Conservation (phyloP, 2,888 invertebrate genomes). For the Mellilla xanthometata region DNA sequence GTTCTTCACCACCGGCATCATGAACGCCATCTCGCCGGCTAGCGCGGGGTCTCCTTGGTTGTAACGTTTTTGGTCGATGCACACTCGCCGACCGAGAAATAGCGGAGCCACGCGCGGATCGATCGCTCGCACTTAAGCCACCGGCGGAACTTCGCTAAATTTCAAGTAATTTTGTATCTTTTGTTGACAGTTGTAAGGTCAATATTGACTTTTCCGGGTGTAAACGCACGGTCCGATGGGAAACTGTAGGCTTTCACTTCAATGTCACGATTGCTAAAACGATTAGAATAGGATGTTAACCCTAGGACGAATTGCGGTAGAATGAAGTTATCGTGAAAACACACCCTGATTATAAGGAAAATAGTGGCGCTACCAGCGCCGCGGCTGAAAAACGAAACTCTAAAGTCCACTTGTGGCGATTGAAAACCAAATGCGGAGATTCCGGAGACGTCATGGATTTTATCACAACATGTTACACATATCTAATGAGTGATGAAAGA, state of each 20-base stretch:
- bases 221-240: slow-evolving; percentile 33
- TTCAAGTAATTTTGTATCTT: slow-evolving; percentile 38
- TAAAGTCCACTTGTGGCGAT: slow-evolving; percentile 22
- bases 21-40: slow-evolving; percentile 91
- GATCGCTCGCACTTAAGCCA: slow-evolving; percentile 23
- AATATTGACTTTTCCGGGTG: slow-evolving; percentile 41
- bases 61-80: slow-evolving; percentile 70
- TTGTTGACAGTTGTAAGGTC: slow-evolving; percentile 33
- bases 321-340: slow-evolving; percentile 80
- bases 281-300: slow-evolving; percentile 69
- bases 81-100: slow-evolving; percentile 45
- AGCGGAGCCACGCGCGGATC: slow-evolving; percentile 30
- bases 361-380: slow-evolving; percentile 72
- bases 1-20: slow-evolving; percentile 97
- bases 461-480: slow-evolving; percentile 22
- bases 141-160: slow-evolving; percentile 32
- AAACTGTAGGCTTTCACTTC: slow-evolving; percentile 69
- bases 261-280: slow-evolving; percentile 63
- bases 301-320: slow-evolving; percentile 75
- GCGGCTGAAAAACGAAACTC: slow-evolving; percentile 51
- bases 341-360: slow-evolving; percentile 79
- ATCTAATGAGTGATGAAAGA: slow-evolving; percentile 27
- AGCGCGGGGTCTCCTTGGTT: slow-evolving; percentile 63
- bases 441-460: slow-evolving; percentile 21
- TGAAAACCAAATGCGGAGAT: slow-evolving; percentile 17